phyloP scores from a whole-genome alignment of 2,888 invertebrate species.

The Flexamia atlantica region DNA sequence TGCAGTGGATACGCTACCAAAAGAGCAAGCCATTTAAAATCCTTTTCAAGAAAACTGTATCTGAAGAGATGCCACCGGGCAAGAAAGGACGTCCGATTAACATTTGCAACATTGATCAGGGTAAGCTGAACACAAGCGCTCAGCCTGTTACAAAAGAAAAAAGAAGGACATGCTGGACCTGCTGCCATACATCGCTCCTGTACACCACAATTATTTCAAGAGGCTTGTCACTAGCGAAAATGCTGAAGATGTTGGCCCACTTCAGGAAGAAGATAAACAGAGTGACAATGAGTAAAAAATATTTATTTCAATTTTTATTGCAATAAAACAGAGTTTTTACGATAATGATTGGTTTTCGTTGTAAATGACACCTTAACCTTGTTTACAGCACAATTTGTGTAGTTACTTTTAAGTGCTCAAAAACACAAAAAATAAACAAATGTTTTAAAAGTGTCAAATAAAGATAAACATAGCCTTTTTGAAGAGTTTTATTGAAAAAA shows the following conservation, averaged over 20 bases:
- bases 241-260: conserved; percentile 41
- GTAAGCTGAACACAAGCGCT: conserved; percentile 10
- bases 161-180: conserved; percentile 53
- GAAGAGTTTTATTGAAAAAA: too few species aligned
- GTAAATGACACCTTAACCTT: conserved; percentile 12
- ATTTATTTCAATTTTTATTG: too few species aligned
- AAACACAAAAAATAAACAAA: neutral
- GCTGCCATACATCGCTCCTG: conserved; percentile 52
- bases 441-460: conserved; percentile 12
- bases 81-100: conserved; percentile 35
- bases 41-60: conserved; percentile 54
- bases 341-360: conserved; percentile 10
- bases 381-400: conserved; percentile 29
- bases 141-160: conserved; percentile 28
- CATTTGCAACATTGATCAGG: conserved; percentile 2
- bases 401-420: conserved; percentile 4
- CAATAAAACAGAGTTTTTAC: conserved; percentile 11
- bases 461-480: neutral
- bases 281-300: conserved; percentile 21
- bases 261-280: neutral
- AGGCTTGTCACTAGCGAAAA: conserved; percentile 42
- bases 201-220: conserved; percentile 14
- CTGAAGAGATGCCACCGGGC: conserved; percentile 55
- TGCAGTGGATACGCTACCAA: conserved; percentile 54
- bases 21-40: conserved; percentile 54